These are phyloP conservation scores for Baronia brevicornis DNA, from an alignment of 2,888 invertebrate species.

Conservation along the genomic window DNA sequence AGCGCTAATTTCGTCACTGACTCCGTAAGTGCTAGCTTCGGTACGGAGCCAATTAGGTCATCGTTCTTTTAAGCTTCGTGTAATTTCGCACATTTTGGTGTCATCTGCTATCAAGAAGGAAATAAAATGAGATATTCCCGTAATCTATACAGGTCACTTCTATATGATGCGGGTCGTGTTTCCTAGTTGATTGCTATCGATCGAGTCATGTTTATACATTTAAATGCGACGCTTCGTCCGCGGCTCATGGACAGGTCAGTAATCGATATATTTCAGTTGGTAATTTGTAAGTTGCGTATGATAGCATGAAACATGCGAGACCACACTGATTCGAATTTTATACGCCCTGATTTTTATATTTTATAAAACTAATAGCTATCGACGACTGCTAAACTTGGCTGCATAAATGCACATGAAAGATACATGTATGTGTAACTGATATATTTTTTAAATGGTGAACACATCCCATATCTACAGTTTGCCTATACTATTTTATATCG, in stretches of 20 bases:
- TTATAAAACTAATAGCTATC: too few relatives aligned
- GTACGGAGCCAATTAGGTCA: too few relatives aligned
- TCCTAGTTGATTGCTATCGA: constrained; percentile 46
- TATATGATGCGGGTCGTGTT: constrained; percentile 21
- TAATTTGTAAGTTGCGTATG: constrained; percentile 25
- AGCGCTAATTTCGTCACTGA: too few relatives aligned
- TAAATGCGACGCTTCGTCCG: constrained; percentile 38
- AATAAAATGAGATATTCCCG: constrained; percentile 2
- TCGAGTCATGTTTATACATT: constrained; percentile 45
- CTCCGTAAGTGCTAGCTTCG: too few relatives aligned
- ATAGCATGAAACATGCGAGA: constrained; percentile 13
- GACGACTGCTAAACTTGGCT: too few relatives aligned
- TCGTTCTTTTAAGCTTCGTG: too few relatives aligned
- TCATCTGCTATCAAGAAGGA: constrained; percentile 11
- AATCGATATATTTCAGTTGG: constrained; percentile 36
- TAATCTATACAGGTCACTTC: constrained; percentile 21
- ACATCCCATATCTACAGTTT: too few relatives aligned
- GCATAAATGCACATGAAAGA: too few relatives aligned
- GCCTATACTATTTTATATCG: too few relatives aligned
- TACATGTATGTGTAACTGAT: too few relatives aligned
- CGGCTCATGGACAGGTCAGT: constrained; percentile 40
- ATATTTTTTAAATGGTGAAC: too few relatives aligned
- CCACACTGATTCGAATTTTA: constrained; percentile 14
- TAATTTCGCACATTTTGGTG: too few relatives aligned
- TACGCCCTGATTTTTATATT: constrained; percentile 3